A percentile compares a stretch with the other conserved stretches of the same genome.
These are phyloP conservation scores for Salmo trutta DNA, from an alignment of 2,797 vertebrate genomes.

Conservation along the genomic window DNA sequence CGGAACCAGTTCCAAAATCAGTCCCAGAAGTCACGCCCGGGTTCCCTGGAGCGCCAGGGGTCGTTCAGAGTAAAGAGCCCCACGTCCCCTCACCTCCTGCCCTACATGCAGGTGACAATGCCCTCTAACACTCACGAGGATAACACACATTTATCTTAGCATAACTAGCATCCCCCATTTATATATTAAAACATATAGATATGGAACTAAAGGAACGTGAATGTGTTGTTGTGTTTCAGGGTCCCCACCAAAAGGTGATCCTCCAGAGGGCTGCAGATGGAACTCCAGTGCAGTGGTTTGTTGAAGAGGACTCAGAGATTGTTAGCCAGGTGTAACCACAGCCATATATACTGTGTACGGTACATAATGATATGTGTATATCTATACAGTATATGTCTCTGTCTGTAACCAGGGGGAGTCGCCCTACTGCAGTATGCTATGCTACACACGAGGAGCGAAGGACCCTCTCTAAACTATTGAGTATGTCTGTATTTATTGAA, in stretches of 20 bases:
- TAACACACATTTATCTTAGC: not conserved
- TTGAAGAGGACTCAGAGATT: constrained; percentile 84
- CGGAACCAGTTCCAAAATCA: constrained; percentile 78
- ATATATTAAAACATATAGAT: not conserved
- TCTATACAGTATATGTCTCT: not conserved
- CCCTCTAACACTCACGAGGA: not conserved
- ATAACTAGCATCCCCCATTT: not conserved
- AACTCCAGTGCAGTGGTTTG: constrained; percentile 85
- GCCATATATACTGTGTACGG: not conserved
- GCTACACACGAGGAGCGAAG: constrained; percentile 20
- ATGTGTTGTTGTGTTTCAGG: constrained; percentile 56
- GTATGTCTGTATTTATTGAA: constrained; percentile 72
- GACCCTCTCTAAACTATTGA: constrained; percentile 38
- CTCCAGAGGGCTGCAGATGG: constrained; percentile 84
- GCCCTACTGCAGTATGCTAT: not conserved
- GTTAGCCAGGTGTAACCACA: constrained; percentile 87
- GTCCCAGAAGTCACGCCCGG: constrained; percentile 61
- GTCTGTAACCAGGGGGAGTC: not conserved
- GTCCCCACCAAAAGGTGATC: constrained; percentile 74
- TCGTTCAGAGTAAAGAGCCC: constrained; percentile 66
- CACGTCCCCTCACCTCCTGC: constrained; percentile 63
- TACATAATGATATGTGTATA: not conserved
- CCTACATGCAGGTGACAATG: constrained; percentile 69
- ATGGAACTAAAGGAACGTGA: not conserved
- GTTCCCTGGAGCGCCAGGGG: constrained; percentile 72